Evolutionary conservation across 2,888 invertebrate genomes (phyloP), one percentile per base, ranked within the genome.

Genomic region (Hanleya hanleyi): DNA sequence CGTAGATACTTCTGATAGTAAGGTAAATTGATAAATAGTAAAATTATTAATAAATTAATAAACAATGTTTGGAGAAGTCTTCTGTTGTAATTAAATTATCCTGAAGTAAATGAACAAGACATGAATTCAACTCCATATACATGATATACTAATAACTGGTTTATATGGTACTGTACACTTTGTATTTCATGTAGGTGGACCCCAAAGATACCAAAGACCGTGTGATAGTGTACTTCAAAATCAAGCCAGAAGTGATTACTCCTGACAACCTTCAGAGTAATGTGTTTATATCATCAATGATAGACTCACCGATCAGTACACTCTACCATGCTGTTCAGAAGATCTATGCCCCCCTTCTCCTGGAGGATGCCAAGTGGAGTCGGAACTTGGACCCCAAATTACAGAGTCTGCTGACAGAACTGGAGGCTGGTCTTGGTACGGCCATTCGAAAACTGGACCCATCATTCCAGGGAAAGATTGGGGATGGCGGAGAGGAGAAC

Each of bases 241-340:
- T 91, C 7, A 90, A 90, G 72, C 93, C 93, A n/a, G 91, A 91
- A 26, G 90, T 92, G 12, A 91, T 94, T 62, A 93, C 93, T 15
- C 92, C 92, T 12, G 93, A 93, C 61, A 94, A 94, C 86, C 88
- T 94, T 67, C 91, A 92, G 75, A 90, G 90, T 32, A 91, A 92
- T 75, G 90, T 94, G 51, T 92, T 93, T 82, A 92, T 94, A 6
- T 92, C 93, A 3, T 93, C 94, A 0, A 91, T 94, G 88, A 85
- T 92, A 51, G 93, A 93, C 80, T 92, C 93, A 33, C 93, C 94
- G 15, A 89, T 93, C 36, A 91, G 92, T 67, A 92, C 93, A 1
- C 90, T 94, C 26, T 94, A 93, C 85, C 93, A 94, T 86, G 91
- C 92, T 41, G 90, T 94, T 37, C 93, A 93, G 81, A 93, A 93